Conservation (phyloP, 1,140 invertebrate species). For the Orchestia grillus region DNA sequence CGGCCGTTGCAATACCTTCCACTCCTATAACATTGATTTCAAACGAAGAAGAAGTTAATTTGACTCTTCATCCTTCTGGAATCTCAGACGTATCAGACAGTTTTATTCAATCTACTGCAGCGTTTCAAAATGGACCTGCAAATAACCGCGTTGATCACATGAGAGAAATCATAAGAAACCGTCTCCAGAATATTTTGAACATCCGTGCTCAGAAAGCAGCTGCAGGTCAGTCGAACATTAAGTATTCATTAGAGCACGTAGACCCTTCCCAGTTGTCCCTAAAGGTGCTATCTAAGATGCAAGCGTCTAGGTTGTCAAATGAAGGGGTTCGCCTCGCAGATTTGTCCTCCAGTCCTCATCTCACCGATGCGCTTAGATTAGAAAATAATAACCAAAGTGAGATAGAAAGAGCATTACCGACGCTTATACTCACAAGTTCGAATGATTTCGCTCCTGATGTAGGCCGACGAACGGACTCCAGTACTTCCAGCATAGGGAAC, state of each 20-base stretch:
- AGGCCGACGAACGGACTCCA: not conserved
- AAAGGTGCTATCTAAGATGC: not conserved
- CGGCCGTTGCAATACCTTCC: not conserved
- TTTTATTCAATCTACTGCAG: not conserved
- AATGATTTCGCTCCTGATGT: not conserved
- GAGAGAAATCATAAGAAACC: constrained; percentile 28
- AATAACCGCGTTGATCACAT: not conserved
- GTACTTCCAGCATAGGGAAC: not conserved
- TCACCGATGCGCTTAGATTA: not conserved
- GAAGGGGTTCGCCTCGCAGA: constrained; percentile 7
- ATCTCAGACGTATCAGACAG: not conserved
- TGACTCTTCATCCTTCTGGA: not conserved
- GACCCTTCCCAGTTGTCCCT: not conserved
- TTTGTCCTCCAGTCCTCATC: not conserved
- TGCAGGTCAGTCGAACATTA: not conserved
- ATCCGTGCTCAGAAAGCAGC: not conserved
- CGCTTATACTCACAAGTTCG: not conserved
- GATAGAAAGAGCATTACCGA: not conserved
- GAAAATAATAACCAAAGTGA: not conserved
- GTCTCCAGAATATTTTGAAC: constrained; percentile 14
- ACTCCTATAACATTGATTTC: not conserved
- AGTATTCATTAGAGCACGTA: not conserved
- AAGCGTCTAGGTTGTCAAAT: constrained; percentile 18
- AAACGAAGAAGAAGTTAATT: not conserved
- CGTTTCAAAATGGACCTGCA: not conserved